Evolutionary conservation across 2,888 invertebrate genomes (phyloP).

Genomic region (Cordilura impudica): DNA sequence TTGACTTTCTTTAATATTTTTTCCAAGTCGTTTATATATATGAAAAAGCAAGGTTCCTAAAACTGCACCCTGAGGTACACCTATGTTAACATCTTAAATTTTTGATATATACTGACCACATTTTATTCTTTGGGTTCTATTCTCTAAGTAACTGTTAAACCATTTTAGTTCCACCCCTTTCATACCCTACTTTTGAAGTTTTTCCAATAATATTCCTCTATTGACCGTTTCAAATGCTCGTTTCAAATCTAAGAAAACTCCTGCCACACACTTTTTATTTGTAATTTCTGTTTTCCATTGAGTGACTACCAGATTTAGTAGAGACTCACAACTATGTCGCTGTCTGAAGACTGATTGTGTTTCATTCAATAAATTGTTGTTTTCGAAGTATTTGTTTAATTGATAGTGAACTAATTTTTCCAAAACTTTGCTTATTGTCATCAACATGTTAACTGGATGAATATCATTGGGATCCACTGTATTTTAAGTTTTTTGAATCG

Average conservation of each 20-base stretch:
- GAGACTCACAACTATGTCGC: neutral
- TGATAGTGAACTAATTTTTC: neutral
- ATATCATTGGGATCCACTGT: neutral
- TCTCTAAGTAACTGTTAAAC: neutral
- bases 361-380: too few relatives aligned
- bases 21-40: too few relatives aligned
- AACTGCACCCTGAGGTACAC: neutral
- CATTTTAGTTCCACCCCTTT: neutral
- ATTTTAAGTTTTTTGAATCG: neutral
- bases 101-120: neutral
- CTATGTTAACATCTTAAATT: neutral
- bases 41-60: neutral
- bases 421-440: too few relatives aligned
- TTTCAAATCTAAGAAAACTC: too few relatives aligned
- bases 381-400: neutral
- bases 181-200: neutral
- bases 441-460: too few relatives aligned
- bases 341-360: too few relatives aligned
- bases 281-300: too few relatives aligned
- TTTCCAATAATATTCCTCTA: neutral
- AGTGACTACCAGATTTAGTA: neutral
- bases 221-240: conserved; percentile 4
- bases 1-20: neutral
- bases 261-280: neutral
- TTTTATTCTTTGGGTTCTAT: conserved; percentile 12